Base-by-base conservation (phyloP, 2,888 invertebrate genomes). In the Rotaria magnacalcarata region DNA sequence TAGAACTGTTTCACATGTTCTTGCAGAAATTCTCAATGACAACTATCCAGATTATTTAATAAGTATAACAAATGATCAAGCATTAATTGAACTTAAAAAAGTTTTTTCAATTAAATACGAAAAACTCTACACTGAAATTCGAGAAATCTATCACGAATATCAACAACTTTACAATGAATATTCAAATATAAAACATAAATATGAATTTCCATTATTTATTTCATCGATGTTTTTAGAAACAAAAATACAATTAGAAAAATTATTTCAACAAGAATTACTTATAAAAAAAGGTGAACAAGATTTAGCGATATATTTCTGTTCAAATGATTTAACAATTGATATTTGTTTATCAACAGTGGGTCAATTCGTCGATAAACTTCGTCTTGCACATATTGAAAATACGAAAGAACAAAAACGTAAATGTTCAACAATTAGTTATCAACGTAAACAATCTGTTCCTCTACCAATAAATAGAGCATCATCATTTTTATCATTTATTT, bases 321-420 rank as follows among this genome's bases (percentile, higher is more conserved):
- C 43, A 14, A 80, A 80, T n/a, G 47, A 80, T 80, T 80, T 80
- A 47, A 10, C 80, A 47, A 24, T 80, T 24, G 47, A 80, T 43
- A 24, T 24, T 24, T 80, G 80, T 21, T 80, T 80, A 47, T 80
- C 80, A n/a, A 80, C n/a, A 1, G 11, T 80, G 11, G 43, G 47
- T 80, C 80, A 80, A n/a, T 80, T 80, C 47, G 11, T 43, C n/a
- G 80, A 80, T 80, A 80, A 80, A 80, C 8, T 80, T 24, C 80
- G 80, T 21, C 24, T 47, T 24, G 80, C 80, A 80, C 6, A 80
- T 47, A 10, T 47, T 6, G 24, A 80, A 47, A 80, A 80, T 47
- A 47, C 24, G 0, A 67, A n/a, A 27, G 43, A 80, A 80, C 75
- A 47, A 11, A 43, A 80, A n/a, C 80, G 24, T 47, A n/a, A 24